phyloP scores from a whole-genome alignment of 2,888 invertebrate species.

The Tribolium freemani region DNA sequence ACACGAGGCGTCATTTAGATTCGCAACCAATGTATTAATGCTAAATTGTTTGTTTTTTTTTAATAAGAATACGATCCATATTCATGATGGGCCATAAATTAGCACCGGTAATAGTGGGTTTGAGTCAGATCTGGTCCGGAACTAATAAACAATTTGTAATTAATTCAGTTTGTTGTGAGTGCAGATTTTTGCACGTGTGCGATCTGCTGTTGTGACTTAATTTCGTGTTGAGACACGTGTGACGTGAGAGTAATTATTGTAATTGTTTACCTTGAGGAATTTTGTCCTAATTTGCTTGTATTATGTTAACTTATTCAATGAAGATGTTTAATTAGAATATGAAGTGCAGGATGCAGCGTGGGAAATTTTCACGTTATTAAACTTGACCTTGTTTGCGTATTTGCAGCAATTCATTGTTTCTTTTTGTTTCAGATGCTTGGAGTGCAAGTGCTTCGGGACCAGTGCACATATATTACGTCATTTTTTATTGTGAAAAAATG shows the following conservation, averaged over 20 bases:
- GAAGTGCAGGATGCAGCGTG: background rate
- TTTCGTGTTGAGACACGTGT: slow-evolving; percentile 2
- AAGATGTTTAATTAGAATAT: background rate
- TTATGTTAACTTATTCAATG: slow-evolving; percentile 20
- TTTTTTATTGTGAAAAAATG: slow-evolving; percentile 51
- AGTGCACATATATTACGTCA: slow-evolving; percentile 51
- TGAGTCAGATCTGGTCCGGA: background rate
- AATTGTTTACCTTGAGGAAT: slow-evolving; percentile 17
- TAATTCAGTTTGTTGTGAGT: background rate
- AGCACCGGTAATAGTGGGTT: background rate
- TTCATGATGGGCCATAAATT: background rate
- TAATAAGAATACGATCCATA: background rate
- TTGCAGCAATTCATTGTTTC: slow-evolving; percentile 20
- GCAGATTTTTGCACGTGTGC: slow-evolving; percentile 25
- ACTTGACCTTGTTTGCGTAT: slow-evolving; percentile 17
- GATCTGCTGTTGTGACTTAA: background rate
- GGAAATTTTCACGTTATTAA: slow-evolving; percentile 10
- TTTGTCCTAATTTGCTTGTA: slow-evolving; percentile 4
- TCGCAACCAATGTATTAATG: too few species aligned
- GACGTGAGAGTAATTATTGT: slow-evolving; percentile 14
- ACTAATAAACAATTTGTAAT: background rate
- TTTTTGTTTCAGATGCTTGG: slow-evolving; percentile 51
- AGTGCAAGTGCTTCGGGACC: slow-evolving; percentile 48
- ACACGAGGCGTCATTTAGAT: too few species aligned
- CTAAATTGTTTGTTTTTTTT: background rate